phyloP scores from a whole-genome alignment of 2,113 vertebrate genomes.

The Rhegmatorhina hoffmannsi region DNA sequence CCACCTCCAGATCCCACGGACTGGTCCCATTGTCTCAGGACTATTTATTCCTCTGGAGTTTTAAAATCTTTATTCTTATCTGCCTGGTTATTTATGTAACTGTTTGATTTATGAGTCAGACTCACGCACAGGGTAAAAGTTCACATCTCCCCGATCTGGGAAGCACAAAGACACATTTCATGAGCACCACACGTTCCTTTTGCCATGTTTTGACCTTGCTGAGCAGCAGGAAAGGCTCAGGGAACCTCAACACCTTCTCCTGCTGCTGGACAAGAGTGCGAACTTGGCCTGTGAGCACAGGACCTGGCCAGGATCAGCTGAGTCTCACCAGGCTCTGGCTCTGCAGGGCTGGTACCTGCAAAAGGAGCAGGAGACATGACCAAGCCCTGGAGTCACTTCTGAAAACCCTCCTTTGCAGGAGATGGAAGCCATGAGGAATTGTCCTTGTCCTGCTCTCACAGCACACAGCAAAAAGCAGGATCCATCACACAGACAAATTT shows the following conservation, averaged over 20 bases:
- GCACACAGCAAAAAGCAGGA: accelerated
- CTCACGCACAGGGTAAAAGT: slow-evolving; percentile 44
- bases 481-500: accelerated
- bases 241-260: neutral
- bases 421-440: neutral
- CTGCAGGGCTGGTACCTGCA: neutral
- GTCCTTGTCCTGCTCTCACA: accelerated
- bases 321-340: neutral
- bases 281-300: accelerated
- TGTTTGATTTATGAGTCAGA: slow-evolving; percentile 66
- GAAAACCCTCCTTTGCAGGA: neutral
- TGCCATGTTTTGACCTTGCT: neutral
- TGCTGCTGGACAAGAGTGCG: neutral
- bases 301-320: accelerated
- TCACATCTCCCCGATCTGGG: slow-evolving; percentile 16
- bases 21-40: neutral
- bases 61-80: neutral
- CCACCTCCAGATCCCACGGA: neutral
- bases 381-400: neutral
- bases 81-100: neutral
- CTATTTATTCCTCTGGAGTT: neutral
- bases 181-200: neutral
- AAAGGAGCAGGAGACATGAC: neutral
- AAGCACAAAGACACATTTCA: slow-evolving; percentile 38
- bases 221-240: neutral